Base-by-base conservation (phyloP, 1,140 invertebrate genomes). In the Hirudo medicinalis region DNA sequence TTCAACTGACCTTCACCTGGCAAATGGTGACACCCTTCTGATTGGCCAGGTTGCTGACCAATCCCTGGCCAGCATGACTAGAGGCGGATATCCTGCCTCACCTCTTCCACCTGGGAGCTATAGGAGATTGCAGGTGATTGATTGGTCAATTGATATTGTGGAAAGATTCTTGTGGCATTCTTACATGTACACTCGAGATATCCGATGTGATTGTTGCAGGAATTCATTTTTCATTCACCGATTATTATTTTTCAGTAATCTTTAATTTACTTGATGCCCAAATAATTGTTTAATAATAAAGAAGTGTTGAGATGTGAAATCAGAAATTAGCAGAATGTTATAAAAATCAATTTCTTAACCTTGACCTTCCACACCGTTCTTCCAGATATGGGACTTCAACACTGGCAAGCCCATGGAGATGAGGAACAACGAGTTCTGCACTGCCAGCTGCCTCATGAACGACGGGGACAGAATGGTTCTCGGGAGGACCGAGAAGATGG, bases 381-480 rank as follows among this genome's bases (percentile, higher is more conserved):
- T 76, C 60, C 72, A 82, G 81, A 78, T 82, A 25, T 82, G 81
- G 81, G 80, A 82, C 72, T 82, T 81, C 74, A 75, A 75, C 17
- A 78, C 78, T 11, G 81, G 80, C 4, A 74, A 75, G 60, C 80
- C 80, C 27, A 72, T 82, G 55, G 78, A 78, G 20, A 82, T 82
- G 80, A 72, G 76, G 3, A 72, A 76, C 27, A 74, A 76, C 11
- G 78, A 80, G 71, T 76, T 79, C 20, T 81, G 80, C 70, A 80
- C 81, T n/a, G 80, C 80, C n/a, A 72, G 80, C 25, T 77, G 79
- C 69, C 75, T 80, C 25, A 79, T 80, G 77, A 76, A 75, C 71
- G 78, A 81, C 67, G 78, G 77, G 29, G 77, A 81, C 54, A 77
- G 78, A 70, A 77, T 81, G 0, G 76, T 80, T 15, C 77, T 81